Conservation (phyloP, 1,140 invertebrate species). For the Hermetia illucens region DNA sequence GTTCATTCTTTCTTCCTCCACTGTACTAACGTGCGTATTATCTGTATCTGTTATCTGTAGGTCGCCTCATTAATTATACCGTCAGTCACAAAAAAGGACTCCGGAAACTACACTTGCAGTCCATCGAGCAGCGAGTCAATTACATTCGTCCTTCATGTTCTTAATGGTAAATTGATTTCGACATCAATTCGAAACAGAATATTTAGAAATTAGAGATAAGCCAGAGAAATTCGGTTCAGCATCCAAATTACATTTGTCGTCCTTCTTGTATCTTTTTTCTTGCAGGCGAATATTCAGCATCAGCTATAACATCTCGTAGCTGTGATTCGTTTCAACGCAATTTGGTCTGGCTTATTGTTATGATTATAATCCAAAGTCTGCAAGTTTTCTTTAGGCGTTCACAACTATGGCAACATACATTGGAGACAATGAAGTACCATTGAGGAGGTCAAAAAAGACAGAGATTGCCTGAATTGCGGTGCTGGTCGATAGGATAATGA, state of each 20-base stretch:
- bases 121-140: constrained; percentile 28
- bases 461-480: too few species aligned
- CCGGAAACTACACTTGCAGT: constrained; percentile 30
- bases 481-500: too few species aligned
- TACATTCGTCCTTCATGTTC: constrained; percentile 27
- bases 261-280: neutral
- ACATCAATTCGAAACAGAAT: neutral
- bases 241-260: neutral
- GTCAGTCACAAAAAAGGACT: constrained; percentile 27
- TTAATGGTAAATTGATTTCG: constrained; percentile 22
- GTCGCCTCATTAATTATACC: constrained; percentile 29
- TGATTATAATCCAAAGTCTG: too few species aligned
- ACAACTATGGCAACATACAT: too few species aligned
- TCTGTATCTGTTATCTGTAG: too few species aligned
- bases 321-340: too few species aligned
- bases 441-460: too few species aligned
- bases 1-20: too few species aligned
- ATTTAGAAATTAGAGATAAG: neutral
- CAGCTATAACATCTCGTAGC: constrained; percentile 26
- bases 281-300: constrained; percentile 31
- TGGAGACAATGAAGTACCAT: too few species aligned
- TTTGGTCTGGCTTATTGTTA: too few species aligned
- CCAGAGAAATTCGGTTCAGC: neutral
- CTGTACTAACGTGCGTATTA: too few species aligned
- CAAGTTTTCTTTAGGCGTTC: too few species aligned